Evolutionary conservation across 1,140 invertebrate genomes (phyloP).

Genomic region (Polyergus mexicanus): DNA sequence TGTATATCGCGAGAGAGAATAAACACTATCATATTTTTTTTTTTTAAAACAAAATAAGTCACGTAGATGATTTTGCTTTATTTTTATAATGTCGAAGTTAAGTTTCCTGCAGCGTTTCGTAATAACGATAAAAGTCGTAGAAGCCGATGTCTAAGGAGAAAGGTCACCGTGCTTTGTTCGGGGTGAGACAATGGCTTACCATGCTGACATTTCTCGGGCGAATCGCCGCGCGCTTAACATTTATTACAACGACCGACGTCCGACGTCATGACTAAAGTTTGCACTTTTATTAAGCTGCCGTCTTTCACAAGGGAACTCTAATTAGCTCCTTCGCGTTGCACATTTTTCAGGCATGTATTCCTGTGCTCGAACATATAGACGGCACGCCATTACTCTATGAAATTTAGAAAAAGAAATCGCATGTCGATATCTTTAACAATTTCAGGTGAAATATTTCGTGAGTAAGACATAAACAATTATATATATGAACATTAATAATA

Average conservation of each 20-base stretch:
- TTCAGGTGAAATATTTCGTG: background rate
- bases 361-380: background rate
- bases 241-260: conserved; percentile 60
- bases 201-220: conserved; percentile 58
- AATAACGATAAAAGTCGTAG: conserved; percentile 58
- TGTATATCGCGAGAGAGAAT: background rate
- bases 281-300: conserved; percentile 56
- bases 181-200: conserved; percentile 42
- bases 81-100: conserved; percentile 29
- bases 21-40: background rate
- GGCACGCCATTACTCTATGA: background rate
- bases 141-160: conserved; percentile 42
- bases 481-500: background rate
- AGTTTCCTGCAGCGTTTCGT: conserved; percentile 40
- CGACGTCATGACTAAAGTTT: conserved; percentile 58
- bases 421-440: background rate
- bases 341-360: conserved; percentile 13
- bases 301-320: conserved; percentile 49
- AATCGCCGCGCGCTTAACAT: conserved; percentile 58
- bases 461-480: background rate
- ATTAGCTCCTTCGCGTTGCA: conserved; percentile 36
- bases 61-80: background rate
- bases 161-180: conserved; percentile 58
- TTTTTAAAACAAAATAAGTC: background rate
- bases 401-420: background rate